phyloP scores from a whole-genome alignment of 2,888 invertebrate genomes.

The Hoplodrina blanda region DNA sequence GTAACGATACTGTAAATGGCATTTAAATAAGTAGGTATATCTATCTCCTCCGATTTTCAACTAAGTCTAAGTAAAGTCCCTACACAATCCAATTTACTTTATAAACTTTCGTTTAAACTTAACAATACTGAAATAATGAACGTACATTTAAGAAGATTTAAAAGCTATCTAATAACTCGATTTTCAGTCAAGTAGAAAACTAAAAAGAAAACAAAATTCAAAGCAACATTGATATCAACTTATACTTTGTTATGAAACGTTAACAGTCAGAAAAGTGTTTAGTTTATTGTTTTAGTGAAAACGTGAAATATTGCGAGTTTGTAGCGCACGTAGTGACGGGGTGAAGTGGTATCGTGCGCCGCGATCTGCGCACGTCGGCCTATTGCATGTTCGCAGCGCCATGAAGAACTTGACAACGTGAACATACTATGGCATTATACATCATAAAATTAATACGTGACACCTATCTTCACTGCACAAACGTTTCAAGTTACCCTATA shows the following conservation, averaged over 20 bases:
- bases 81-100: background rate
- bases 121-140: conserved; percentile 8
- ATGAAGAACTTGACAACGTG: conserved; percentile 55
- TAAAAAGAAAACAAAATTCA: conserved; percentile 20
- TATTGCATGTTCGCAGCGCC: conserved; percentile 67
- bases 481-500: conserved; percentile 20
- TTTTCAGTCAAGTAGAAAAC: conserved; percentile 20
- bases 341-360: conserved; percentile 63
- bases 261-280: conserved; percentile 28
- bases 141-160: background rate
- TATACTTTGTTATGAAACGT: conserved; percentile 33
- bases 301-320: conserved; percentile 53
- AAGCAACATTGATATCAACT: conserved; percentile 38
- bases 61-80: background rate
- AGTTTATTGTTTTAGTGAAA: conserved; percentile 49
- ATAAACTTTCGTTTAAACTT: background rate
- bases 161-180: conserved; percentile 1
- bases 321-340: conserved; percentile 43
- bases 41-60: background rate
- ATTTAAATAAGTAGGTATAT: background rate
- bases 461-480: conserved; percentile 37
- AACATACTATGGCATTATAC: conserved; percentile 44
- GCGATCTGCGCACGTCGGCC: conserved; percentile 69
- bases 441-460: conserved; percentile 60
- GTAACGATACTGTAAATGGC: background rate